A percentile compares a stretch with the other conserved stretches of the same genome.
Conservation (phyloP, 2,797 vertebrate species). For the Enteromius thamalakanensis region DNA sequence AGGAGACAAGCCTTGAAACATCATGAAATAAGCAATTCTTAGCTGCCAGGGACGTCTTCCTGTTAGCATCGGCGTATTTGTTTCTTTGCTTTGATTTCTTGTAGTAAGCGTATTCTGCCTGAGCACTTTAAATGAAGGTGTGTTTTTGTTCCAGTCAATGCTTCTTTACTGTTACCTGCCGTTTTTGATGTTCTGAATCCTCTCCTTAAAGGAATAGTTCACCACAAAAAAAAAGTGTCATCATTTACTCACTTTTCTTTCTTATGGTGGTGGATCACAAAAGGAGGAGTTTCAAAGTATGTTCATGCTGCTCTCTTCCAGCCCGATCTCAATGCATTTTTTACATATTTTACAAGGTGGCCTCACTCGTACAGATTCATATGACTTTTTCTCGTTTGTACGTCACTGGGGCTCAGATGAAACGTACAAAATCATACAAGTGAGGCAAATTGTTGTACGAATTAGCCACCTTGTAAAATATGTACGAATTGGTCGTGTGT, state of each 20-base stretch:
- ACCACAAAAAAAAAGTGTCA: not conserved
- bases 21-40: slow-evolving; percentile 82
- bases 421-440: too few species aligned
- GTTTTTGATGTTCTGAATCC: slow-evolving; percentile 20
- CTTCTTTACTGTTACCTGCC: slow-evolving; percentile 61
- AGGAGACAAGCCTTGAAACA: slow-evolving; percentile 84
- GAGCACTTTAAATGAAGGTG: slow-evolving; percentile 76
- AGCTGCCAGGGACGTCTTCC: slow-evolving; percentile 84
- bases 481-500: too few species aligned
- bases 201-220: slow-evolving; percentile 23
- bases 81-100: slow-evolving; percentile 51
- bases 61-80: slow-evolving; percentile 66
- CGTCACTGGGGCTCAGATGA: too few species aligned
- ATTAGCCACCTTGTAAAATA: too few species aligned
- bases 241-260: not conserved
- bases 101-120: slow-evolving; percentile 53
- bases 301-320: not conserved
- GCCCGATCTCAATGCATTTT: too few species aligned
- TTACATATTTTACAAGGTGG: too few species aligned
- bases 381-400: too few species aligned
- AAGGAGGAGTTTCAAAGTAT: not conserved
- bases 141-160: slow-evolving; percentile 66
- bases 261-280: not conserved
- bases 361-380: too few species aligned
- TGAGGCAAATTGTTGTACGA: too few species aligned